Evolutionary conservation across 2,113 vertebrate genomes (phyloP).

Genomic region (Puma concolor): DNA sequence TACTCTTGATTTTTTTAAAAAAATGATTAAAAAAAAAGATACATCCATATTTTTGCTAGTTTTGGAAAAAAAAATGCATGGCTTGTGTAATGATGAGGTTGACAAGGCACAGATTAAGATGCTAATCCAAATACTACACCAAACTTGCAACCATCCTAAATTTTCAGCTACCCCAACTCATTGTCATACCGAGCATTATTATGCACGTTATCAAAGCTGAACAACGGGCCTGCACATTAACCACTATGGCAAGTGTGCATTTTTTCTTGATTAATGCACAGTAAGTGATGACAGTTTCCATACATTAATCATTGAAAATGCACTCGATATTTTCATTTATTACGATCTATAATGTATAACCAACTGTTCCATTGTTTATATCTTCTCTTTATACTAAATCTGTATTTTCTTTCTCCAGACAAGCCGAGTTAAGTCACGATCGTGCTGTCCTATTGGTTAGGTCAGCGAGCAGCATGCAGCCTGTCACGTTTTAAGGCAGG

Average conservation of each 20-base stretch:
- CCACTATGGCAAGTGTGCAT: conserved; percentile 83
- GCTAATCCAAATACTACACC: conserved; percentile 92
- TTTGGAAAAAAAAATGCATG: conserved; percentile 59
- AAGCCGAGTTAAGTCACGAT: conserved; percentile 60
- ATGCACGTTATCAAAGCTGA: conserved; percentile 87
- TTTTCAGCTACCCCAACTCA: conserved; percentile 89
- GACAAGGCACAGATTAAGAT: conserved; percentile 86
- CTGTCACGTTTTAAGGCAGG: conserved; percentile 64
- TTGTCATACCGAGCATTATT: conserved; percentile 89
- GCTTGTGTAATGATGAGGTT: conserved; percentile 81
- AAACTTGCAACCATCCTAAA: conserved; percentile 89
- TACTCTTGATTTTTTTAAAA: conserved; percentile 64
- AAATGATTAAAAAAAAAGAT: conserved; percentile 69
- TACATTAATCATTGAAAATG: conserved; percentile 89
- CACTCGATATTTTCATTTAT: conserved; percentile 86
- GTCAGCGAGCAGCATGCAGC: conserved; percentile 69
- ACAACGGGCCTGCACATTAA: conserved; percentile 83
- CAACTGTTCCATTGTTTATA: conserved; percentile 82
- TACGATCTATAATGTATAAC: conserved; percentile 75
- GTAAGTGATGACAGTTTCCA: conserved; percentile 82
- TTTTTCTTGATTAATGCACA: conserved; percentile 86
- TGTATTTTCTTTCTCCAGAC: conserved; percentile 81
- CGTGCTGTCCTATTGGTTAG: conserved; percentile 49
- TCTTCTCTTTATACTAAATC: conserved; percentile 75
- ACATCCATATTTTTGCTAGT: conserved; percentile 81